Conservation (phyloP, 92 coral and sea anemone genomes). For the Metridium senile region DNA sequence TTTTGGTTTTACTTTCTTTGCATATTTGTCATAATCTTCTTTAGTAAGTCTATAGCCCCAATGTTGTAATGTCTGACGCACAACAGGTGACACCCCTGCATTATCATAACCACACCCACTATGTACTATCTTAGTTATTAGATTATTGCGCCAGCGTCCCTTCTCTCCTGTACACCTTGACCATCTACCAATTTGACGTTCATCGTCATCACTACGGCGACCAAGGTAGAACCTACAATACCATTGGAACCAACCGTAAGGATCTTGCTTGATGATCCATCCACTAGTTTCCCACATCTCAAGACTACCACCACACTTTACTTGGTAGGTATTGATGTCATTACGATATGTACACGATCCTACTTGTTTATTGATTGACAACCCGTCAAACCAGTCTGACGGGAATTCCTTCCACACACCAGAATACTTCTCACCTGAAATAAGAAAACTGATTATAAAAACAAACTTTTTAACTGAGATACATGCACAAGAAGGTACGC, state of each 20-base stretch:
- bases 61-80: conserved; percentile 81
- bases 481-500: too few species aligned
- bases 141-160: conserved; percentile 89
- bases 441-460: conserved; percentile 1
- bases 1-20: conserved; percentile 59
- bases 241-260: conserved; percentile 93
- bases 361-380: conserved; percentile 60
- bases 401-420: conserved; percentile 88
- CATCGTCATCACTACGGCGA: conserved; percentile 72
- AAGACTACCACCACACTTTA: conserved; percentile 81
- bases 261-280: conserved; percentile 84
- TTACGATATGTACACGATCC: conserved; percentile 61
- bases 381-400: conserved; percentile 78
- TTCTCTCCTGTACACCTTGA: conserved; percentile 77
- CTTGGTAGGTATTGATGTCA: conserved; percentile 79
- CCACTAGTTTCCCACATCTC: conserved; percentile 91
- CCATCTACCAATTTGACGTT: conserved; percentile 83
- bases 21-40: conserved; percentile 69
- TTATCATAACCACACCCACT: conserved; percentile 78
- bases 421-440: conserved; percentile 64
- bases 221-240: conserved; percentile 81
- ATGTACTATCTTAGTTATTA: conserved; percentile 67
- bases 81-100: conserved; percentile 73
- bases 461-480: too few species aligned
- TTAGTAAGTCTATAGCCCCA: conserved; percentile 80